phyloP scores from a whole-genome alignment of 1,140 invertebrate species.

The Chelonus insularis region DNA sequence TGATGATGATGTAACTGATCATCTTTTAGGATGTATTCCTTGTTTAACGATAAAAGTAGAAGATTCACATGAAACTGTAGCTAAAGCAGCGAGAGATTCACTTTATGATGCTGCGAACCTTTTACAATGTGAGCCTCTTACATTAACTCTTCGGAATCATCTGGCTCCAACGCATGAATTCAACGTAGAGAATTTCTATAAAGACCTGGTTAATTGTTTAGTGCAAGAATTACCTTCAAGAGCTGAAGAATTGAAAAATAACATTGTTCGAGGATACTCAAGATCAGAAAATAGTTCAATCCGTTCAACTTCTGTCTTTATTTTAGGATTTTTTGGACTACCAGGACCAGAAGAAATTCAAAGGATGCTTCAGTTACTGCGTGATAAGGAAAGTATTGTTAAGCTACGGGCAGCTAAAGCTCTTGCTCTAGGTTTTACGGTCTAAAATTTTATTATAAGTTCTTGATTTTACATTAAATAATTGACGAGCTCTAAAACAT shows the following conservation, averaged over 20 bases:
- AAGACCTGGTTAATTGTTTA: constrained; percentile 44
- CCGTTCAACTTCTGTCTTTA: constrained; percentile 46
- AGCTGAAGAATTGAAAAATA: constrained; percentile 51
- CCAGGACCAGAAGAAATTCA: constrained; percentile 52
- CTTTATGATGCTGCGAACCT: constrained; percentile 39
- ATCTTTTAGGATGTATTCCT: constrained; percentile 49
- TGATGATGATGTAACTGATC: constrained; percentile 48
- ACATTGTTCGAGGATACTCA: constrained; percentile 49
- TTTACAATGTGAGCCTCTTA: constrained; percentile 37
- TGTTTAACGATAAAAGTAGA: constrained; percentile 49
- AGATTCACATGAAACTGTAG: constrained; percentile 40
- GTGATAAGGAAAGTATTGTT: constrained; percentile 64
- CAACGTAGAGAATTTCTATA: constrained; percentile 41
- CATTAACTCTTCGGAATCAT: constrained; percentile 34
- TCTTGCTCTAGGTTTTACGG: constrained; percentile 53
- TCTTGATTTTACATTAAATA: constrained; percentile 22
- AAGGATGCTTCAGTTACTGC: constrained; percentile 65
- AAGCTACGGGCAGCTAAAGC: constrained; percentile 64
- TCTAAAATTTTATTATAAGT: constrained; percentile 6
- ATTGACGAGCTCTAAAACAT: constrained; percentile 49
- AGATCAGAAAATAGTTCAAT: constrained; percentile 45
- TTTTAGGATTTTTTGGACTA: constrained; percentile 48
- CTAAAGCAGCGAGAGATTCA: constrained; percentile 43
- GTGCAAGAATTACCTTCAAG: constrained; percentile 42
- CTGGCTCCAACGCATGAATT: constrained; percentile 35